Base-by-base conservation (phyloP, 1,140 invertebrate genomes). In the Doryteuthis pealeii region DNA sequence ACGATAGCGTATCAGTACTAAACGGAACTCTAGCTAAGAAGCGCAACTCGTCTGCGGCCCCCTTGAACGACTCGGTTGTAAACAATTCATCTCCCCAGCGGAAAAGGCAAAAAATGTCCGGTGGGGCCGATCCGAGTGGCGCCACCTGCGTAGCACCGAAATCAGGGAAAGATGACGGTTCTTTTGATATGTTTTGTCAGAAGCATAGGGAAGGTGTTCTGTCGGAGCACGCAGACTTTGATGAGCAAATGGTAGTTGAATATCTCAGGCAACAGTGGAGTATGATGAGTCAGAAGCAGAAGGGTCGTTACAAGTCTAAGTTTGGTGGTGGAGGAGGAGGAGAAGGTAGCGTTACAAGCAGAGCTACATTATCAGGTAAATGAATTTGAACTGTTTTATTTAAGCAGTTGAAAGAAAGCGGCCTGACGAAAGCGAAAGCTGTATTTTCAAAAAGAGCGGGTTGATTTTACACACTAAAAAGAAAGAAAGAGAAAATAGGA, bases 201-300 rank as follows among this genome's bases (percentile, higher is more conserved):
- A 86, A 85, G 68, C 82, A 85, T 72, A 54, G 80, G 35, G 83
- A 84, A 31, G 78, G 76, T 74, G 82, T 86, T 15, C 72, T 78
- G 30, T 75, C 78, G 54, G 82, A 89, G 45, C 84, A 89, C 76
- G 86, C 87, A 15, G 82, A 83, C 18, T 84, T 83, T 71, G 79
- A 78, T 67, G 83, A 84, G 6, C 75, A 77, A n/a, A 82, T 78
- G 58, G 74, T 89, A 4, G 77, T 83, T 35, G 80, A 85, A 33
- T 81, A 79, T 45, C 78, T 88, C 33, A 74, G 82, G 70, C 80
- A 86, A 72, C 83, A 87, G 71, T 89, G 88, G 88, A 81, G 79
- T 62, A 81, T 81, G 76, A 81, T 88, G 81, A 82, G 78, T 70
- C 81, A 85, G 15, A 84, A 86, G 70, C 81, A 86, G 70, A 83